Evolutionary conservation across 2,113 vertebrate genomes (phyloP).

Genomic region (Salvelinus alpinus): DNA sequence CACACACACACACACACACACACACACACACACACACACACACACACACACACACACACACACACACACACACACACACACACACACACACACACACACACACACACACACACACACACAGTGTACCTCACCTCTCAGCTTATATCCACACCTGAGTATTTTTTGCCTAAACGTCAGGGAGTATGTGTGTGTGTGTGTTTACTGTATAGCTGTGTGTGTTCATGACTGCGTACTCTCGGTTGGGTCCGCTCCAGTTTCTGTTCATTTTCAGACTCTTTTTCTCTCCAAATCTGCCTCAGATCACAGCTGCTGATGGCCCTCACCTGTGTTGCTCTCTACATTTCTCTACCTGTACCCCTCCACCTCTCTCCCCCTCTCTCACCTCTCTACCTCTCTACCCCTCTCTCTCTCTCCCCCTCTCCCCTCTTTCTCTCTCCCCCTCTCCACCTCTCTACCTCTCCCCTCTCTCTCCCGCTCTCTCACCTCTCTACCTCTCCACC

Average conservation of each 20-base stretch:
- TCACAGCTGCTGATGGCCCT: slow-evolving; percentile 12
- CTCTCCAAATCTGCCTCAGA: background rate
- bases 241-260: slow-evolving; percentile 17
- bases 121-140: background rate
- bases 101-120: slow-evolving; percentile 2
- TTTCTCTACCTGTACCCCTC: no score
- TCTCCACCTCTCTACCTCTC: no score
- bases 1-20: no score
- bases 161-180: background rate
- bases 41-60: background rate
- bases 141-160: background rate
- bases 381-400: no score
- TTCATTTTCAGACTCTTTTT: slow-evolving; percentile 6
- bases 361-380: no score
- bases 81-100: no score
- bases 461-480: no score
- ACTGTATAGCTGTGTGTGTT: background rate
- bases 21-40: no score
- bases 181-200: slow-evolving; percentile 10
- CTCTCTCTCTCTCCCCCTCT: no score
- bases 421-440: no score
- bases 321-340: background rate
- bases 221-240: slow-evolving; percentile 12
- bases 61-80: no score
- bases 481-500: no score